Conservation (phyloP, 2,797 vertebrate genomes). For the Intellagama lesueurii region DNA sequence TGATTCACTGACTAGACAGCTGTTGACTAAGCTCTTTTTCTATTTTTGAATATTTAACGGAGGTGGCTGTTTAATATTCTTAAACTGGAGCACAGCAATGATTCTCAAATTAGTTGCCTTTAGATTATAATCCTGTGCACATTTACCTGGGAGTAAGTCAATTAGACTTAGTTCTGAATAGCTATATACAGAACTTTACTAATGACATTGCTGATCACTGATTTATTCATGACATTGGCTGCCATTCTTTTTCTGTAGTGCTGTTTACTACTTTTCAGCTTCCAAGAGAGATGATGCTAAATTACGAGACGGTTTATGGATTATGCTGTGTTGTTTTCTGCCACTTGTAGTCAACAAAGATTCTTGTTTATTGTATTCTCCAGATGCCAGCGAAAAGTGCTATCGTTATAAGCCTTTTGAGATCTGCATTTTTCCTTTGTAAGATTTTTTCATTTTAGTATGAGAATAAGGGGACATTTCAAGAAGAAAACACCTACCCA, state of each 20-base stretch:
- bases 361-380: not conserved
- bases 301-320: not conserved
- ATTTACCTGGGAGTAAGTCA: not conserved
- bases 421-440: slow-evolving; percentile 35
- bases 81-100: not conserved
- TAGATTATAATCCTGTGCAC: not conserved
- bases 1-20: slow-evolving; percentile 51
- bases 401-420: not conserved
- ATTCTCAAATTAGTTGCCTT: slow-evolving; percentile 30
- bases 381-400: not conserved
- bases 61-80: slow-evolving; percentile 35
- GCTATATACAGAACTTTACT: not conserved
- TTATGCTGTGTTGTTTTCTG: not conserved
- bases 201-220: not conserved
- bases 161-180: not conserved
- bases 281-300: not conserved
- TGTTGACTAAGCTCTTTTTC: slow-evolving; percentile 21
- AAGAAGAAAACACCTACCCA: not conserved
- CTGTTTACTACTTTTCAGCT: slow-evolving; percentile 5
- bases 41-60: slow-evolving; percentile 24
- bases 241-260: not conserved
- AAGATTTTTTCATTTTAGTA: slow-evolving; percentile 24
- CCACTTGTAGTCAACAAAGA: slow-evolving; percentile 38
- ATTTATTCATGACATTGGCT: slow-evolving; percentile 9
- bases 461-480: slow-evolving; percentile 3